Base-by-base conservation (phyloP, 1,140 invertebrate species). In the Leptestheria dahalacensis region DNA sequence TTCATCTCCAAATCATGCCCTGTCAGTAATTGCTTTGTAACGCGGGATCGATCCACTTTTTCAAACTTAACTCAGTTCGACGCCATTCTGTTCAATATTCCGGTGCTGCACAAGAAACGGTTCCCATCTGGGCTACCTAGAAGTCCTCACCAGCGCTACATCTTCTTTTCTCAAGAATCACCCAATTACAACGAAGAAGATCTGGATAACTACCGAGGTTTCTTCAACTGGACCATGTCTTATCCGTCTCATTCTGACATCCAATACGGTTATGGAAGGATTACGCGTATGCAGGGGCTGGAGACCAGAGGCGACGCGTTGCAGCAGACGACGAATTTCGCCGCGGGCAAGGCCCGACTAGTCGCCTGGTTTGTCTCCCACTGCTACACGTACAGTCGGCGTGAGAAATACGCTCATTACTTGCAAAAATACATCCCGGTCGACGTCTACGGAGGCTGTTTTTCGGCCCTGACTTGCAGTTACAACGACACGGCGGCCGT, bases 171-270 rank as follows among this genome's bases (percentile, higher is more conserved):
- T 25, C 70, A 73, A 61, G 78, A 79, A 66, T 75, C 77, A 0
- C 70, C 75, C 0, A 53, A 54, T 4, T 62, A 66, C 24, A 52
- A 50, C 25, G 50, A 33, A 1, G 58, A 60, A 53, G 50, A 60
- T 28, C 53, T 56, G 1, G 10, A 56, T 15, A 56, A 6, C 3
- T 52, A 28, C 24, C 61, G 61, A 20, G 11, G 23, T 54, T 49
- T 69, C 26, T 81, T 83, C 68, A 82, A 83, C 65, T 78, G 76
- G 77, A 81, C 80, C 2, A 71, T 77, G 61, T 81, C 76, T 1
- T 82, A 82, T 63, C 71, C 74, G 60, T 63, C 69, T 15, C 73
- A 79, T 67, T 78, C 78, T 2, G 77, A 79, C 61, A 70, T 80
- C 58, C 67, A 64, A 0, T 68, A 66, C 55, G 65, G 70, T 6